Evolutionary conservation across 2,113 vertebrate genomes (phyloP), one percentile per base, ranked within the genome.

Genomic region (Pampusana beccarii): DNA sequence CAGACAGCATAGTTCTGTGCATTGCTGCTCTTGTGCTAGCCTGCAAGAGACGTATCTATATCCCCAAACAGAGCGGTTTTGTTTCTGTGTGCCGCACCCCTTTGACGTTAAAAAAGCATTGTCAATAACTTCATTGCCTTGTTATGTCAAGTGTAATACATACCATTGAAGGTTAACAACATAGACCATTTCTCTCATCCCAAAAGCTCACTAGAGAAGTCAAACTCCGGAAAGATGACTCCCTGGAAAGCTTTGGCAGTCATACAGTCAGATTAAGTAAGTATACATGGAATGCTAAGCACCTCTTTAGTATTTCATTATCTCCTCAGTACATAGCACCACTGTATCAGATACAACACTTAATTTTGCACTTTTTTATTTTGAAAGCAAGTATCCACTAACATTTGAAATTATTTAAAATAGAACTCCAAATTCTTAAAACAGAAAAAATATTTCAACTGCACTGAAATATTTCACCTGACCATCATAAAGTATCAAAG

Each of bases 161-260:
- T 53, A 58, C 34, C 77, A 42, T 75, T 31, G 84, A 67, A 91
- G 64, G 56, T 96, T 95, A 94, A 88, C 0, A 17, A 70, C 44
- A 10, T 1, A 70, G 42, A 31, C 24, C 10, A 60, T 86, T 90
- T 94, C 51, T 51, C 79, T 86, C 81, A 65, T 7, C 58, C 69
- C 48, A 93, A 86, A 88, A 92, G 46, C 89, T 93, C 66, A 57
- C 80, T 70, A 64, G 69, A 60, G 40, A 67, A 97, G 86, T 83
- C 29, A 75, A 72, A 92, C 46, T 93, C 91, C 24, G 4, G 79
- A 78, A 83, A 91, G 69, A 93, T 70, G n/a, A 71, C 33, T 92
- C 56, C 34, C 42, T 67, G 72, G 65, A 96, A 97, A 90, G 84
- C 65, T 67, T 72, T 77, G 50, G 91, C 75, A 95, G n/a, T 67